Base-by-base conservation (phyloP, 1,140 invertebrate species). In the Cepaea nemoralis region DNA sequence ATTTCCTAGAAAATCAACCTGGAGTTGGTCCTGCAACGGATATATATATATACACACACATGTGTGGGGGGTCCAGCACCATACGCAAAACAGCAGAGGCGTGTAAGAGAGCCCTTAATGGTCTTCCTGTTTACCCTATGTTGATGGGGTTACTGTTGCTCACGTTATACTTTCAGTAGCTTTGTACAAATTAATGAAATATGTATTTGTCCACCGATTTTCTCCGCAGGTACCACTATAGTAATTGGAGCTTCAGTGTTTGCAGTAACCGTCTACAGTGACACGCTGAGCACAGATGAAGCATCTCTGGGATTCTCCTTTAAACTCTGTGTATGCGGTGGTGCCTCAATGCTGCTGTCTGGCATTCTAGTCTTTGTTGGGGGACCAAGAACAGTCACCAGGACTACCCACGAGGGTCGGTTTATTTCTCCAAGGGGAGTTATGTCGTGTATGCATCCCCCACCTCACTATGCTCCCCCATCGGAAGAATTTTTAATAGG, bases 331-430 rank as follows among this genome's bases (percentile, higher is more conserved):
- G 66, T 35, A 3, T 33, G 31, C 22, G 66, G 66, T 2, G 66
- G 66, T 12, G 24, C 37, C 31, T 35, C n/a, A 6, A 69, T 16
- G 24, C 10, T 39, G 10, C 14, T 69, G 10, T 33, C 66, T 35
- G 66, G 66, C 31, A n/a, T 69, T 16, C 66, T 69, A 16, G 66
- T 69, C 37, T 69, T 16, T 35, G 37, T 69, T 31, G 66, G 66
- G 2, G 66, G 66, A 14, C 66, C 66, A 10, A 69, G 66, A 39
- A 69, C 6, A 69, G 66, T 69, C 14, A 69, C 66, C 8, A n/a
- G 27, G 10, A 10, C 66, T 69, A 6, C 42, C 16, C 42, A 45
- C 42, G 66, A 33, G 2, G 14, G 10, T 31, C 66, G 31, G 31
- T 16, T 69, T 33, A 10, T 2, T n/a, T 22, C 3, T 24, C 24